Base-by-base conservation (phyloP, 2,797 vertebrate species). In the Ctenopoma multispine region DNA sequence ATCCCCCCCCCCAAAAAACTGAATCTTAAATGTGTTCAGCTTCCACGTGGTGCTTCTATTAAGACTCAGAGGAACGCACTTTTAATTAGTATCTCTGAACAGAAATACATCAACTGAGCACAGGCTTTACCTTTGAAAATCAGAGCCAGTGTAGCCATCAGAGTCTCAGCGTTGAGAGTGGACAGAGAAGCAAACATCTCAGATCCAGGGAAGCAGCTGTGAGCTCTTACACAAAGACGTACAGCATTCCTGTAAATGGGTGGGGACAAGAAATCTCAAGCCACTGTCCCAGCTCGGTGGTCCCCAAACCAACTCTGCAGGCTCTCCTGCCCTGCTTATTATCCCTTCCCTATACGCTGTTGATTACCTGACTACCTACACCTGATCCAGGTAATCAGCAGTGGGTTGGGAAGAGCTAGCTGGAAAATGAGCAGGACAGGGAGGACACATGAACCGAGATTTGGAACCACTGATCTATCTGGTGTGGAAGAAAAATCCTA, bases 91-190 rank as follows among this genome's bases (percentile, higher is more conserved):
- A 53, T 31, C 12, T 69, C 27, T 60, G 38, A 23, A 58, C 3
- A 59, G 1, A 31, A 58, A 58, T 11, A 27, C 14, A 0, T 56
- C 18, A 63, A 8, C 12, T 13, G 31, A 57, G 66, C 3, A 27
- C 6, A 40, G 51, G 9, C 18, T 60, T 91, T 94, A 99, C 97
- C 97, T 94, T 92, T 96, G 78, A 97, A 96, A 74, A 99, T 92
- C 41, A 87, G 87, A 82, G 91, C 95, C 77, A 99, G 80, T 7
- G 96, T 78, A 49, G 57, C 69, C 87, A 99, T 90, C 49, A 97
- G 43, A 1, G 77, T 89, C 69, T 91, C 70, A 15, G 74, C 36
- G 18, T 86, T 90, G 64, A 93, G 34, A 46, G 77, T 77, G 48
- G 92, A 87, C 75, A 95, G 57, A 41, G 72, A 57, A 0, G 83